These are phyloP conservation scores for Frankliniella intonsa DNA, from an alignment of 2,888 invertebrate genomes.

Conservation along the genomic window DNA sequence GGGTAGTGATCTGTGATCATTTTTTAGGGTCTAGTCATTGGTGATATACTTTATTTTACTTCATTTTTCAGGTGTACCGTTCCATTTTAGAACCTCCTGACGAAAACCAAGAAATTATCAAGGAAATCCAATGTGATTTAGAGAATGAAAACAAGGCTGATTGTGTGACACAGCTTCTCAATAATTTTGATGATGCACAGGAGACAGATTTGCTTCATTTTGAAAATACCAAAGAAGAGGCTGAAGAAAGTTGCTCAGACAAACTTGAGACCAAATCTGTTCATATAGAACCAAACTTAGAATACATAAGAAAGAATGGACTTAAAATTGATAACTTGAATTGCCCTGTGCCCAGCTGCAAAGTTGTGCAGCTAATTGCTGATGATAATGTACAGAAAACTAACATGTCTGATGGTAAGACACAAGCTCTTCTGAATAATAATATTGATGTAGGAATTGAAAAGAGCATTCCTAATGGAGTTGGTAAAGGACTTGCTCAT, in stretches of 20 bases:
- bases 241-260: background rate
- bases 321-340: background rate
- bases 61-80: background rate
- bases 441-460: background rate
- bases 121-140: background rate
- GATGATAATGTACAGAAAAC: background rate
- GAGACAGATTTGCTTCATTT: background rate
- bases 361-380: background rate
- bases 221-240: background rate
- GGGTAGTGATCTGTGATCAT: background rate
- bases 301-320: background rate
- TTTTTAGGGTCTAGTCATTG: no score
- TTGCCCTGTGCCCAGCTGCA: background rate
- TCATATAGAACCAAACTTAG: background rate
- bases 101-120: background rate
- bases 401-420: background rate
- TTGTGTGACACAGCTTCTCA: background rate
- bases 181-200: background rate
- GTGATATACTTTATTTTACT: background rate
- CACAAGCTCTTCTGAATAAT: background rate
- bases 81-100: slow-evolving; percentile 16
- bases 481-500: background rate
- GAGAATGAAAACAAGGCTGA: background rate
- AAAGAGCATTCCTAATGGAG: slow-evolving; percentile 5
- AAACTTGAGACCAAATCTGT: background rate